Evolutionary conservation across 2,888 invertebrate genomes (phyloP).

Genomic region (Anoncus sp.): DNA sequence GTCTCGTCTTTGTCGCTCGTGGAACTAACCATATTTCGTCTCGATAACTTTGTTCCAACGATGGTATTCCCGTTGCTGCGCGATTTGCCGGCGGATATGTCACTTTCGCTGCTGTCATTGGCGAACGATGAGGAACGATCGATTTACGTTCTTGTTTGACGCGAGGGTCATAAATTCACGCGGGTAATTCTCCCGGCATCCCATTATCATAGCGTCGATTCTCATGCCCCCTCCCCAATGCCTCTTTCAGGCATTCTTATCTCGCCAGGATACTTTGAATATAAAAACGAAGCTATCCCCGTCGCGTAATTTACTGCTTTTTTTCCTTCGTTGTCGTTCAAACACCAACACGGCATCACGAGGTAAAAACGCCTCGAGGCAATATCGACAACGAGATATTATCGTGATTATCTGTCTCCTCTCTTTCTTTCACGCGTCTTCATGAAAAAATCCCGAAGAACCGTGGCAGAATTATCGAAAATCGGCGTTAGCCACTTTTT

Average conservation of each 20-base stretch:
- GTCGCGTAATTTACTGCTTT: conserved; percentile 27
- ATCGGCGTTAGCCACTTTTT: not conserved
- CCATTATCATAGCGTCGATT: conserved; percentile 36
- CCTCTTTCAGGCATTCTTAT: conserved; percentile 38
- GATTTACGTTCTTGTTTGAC: conserved; percentile 48
- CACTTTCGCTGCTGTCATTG: conserved; percentile 56
- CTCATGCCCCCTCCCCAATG: not conserved
- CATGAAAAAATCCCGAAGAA: conserved; percentile 17
- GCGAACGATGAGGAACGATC: conserved; percentile 53
- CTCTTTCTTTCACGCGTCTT: not conserved
- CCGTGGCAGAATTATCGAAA: not conserved
- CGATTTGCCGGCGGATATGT: conserved; percentile 43
- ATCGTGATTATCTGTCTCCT: conserved; percentile 20
- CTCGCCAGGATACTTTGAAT: conserved; percentile 50
- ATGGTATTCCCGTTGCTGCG: conserved; percentile 16
- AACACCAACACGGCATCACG: not conserved
- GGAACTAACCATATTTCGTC: conserved; percentile 64
- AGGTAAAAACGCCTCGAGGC: conserved; percentile 17
- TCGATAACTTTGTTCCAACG: conserved; percentile 64
- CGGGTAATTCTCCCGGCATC: conserved; percentile 39
- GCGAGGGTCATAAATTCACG: conserved; percentile 48
- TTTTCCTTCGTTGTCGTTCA: conserved; percentile 2
- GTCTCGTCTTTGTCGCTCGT: conserved; percentile 15
- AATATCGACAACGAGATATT: conserved; percentile 3
- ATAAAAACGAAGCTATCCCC: conserved; percentile 36